These are phyloP conservation scores for Helleia helle DNA, from an alignment of 2,888 invertebrate species.

Conservation along the genomic window DNA sequence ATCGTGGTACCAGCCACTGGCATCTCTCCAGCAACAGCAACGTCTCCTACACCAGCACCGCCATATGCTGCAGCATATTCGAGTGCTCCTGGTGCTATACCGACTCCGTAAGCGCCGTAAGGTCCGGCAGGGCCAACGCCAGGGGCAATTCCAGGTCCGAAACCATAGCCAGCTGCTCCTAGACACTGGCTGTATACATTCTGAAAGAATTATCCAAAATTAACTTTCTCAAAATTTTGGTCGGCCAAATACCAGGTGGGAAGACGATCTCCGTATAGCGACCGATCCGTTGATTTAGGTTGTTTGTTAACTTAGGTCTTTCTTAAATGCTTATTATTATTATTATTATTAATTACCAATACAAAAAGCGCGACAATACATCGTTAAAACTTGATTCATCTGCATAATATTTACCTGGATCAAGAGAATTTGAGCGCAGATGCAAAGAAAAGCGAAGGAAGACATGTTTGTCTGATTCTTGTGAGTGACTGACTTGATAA, in stretches of 20 bases:
- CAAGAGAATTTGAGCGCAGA: conserved; percentile 19
- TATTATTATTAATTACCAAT: no score
- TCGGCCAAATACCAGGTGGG: no score
- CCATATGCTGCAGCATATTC: conserved; percentile 22
- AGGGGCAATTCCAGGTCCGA: not conserved
- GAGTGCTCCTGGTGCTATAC: not conserved
- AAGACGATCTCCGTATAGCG: no score
- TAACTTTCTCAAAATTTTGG: no score
- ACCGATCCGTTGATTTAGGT: no score
- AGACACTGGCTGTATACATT: conserved; percentile 8
- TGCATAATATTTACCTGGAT: conserved; percentile 20
- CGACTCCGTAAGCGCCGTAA: not conserved
- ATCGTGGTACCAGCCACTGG: conserved; percentile 26
- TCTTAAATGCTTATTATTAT: no score
- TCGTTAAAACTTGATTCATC: no score
- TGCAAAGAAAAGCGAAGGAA: conserved; percentile 15
- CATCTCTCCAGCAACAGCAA: conserved; percentile 26
- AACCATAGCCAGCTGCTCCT: not conserved
- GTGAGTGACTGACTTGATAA: not conserved
- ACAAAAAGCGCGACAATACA: no score
- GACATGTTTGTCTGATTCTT: conserved; percentile 13
- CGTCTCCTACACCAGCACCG: conserved; percentile 25
- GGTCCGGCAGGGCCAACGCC: not conserved
- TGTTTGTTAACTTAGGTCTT: no score
- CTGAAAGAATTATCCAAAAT: no score